Percentiles rank a stretch among this genome's conserved stretches.
These are phyloP conservation scores for Frieseomelitta varia DNA, from an alignment of 1,140 invertebrate genomes.

Conservation along the genomic window DNA sequence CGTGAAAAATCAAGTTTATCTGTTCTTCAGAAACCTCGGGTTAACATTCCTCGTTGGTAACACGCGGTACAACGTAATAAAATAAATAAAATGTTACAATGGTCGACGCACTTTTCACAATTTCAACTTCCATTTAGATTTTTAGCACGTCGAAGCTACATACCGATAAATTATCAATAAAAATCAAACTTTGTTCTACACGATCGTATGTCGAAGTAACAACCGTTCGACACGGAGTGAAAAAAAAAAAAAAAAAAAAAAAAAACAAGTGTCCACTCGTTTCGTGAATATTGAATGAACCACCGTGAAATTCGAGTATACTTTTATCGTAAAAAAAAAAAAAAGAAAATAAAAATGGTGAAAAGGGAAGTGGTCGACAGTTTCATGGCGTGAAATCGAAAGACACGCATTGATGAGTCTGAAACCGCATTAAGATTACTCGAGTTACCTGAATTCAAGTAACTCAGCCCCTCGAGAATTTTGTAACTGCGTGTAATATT, in stretches of 20 bases:
- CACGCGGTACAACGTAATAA: not conserved
- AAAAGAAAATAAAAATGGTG: not conserved
- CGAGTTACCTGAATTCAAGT: not conserved
- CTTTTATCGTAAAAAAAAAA: too few species aligned
- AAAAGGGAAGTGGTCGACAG: not conserved
- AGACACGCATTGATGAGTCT: not conserved
- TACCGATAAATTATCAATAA: not conserved
- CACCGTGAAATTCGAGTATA: not conserved
- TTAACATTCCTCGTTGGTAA: not conserved
- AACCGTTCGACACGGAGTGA: not conserved
- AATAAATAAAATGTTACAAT: not conserved
- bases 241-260: not conserved
- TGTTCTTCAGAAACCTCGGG: not conserved
- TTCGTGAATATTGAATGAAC: not conserved
- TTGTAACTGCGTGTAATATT: not conserved
- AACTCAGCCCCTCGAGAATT: not conserved
- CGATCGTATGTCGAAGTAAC: not conserved
- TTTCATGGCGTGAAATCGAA: not conserved
- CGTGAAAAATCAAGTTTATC: not conserved
- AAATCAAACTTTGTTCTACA: not conserved
- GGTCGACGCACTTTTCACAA: not conserved
- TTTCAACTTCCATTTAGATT: not conserved
- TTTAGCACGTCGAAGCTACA: too few species aligned
- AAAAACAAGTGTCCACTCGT: not conserved
- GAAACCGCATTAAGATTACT: not conserved